A percentile compares a stretch with the other conserved stretches of the same genome.
Conservation (phyloP, 2,113 vertebrate genomes). For the Gymnogyps californianus region DNA sequence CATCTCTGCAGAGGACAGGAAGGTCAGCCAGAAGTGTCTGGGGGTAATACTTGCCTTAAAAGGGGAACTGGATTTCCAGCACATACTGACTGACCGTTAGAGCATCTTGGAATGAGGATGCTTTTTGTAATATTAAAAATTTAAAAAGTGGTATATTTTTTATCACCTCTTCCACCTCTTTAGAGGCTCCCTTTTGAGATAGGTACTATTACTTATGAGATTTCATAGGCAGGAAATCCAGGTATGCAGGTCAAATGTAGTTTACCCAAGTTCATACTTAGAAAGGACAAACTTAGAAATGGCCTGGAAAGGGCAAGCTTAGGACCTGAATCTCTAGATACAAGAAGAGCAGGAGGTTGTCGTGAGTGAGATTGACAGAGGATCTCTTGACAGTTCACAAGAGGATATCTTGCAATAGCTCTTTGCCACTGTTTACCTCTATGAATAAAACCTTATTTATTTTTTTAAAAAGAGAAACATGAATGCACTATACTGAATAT, state of each 20-base stretch:
- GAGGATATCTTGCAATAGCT: neutral
- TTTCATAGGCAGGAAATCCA: neutral
- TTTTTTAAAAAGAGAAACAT: neutral
- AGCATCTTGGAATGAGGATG: neutral
- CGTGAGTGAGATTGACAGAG: neutral
- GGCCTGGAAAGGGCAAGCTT: neutral
- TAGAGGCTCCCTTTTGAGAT: neutral
- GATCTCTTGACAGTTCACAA: neutral
- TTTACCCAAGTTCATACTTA: neutral
- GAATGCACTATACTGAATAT: neutral
- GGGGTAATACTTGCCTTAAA: neutral
- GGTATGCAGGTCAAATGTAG: neutral
- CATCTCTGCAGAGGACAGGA: neutral
- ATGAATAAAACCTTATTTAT: neutral
- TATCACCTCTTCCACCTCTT: neutral
- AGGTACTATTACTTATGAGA: neutral
- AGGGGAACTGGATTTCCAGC: neutral
- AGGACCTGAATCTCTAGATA: neutral
- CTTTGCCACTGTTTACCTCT: neutral
- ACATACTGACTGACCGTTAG: rapidly evolving
- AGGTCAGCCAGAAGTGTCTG: neutral
- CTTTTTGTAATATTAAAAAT: neutral
- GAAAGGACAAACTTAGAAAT: neutral
- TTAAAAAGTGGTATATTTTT: neutral
- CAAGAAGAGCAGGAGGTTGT: neutral